phyloP scores from a whole-genome alignment of 1,140 invertebrate species.

The Philopotamus ludificatus region DNA sequence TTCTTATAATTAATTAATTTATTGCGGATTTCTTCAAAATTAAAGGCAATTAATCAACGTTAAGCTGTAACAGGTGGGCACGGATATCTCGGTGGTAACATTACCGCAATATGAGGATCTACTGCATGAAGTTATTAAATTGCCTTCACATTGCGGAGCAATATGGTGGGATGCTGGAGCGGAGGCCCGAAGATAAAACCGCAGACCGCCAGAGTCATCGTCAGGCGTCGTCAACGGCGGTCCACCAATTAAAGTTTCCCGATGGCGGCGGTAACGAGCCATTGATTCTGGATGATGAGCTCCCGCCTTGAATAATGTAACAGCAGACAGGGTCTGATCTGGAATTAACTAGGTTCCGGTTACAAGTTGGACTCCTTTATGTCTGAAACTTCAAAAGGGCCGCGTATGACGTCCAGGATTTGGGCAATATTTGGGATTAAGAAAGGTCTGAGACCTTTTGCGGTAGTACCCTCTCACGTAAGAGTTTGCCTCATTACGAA shows the following conservation, averaged over 20 bases:
- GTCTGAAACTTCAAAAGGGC: constrained; percentile 2
- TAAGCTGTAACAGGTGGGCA: no score
- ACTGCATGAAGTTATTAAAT: not conserved
- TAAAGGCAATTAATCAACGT: no score
- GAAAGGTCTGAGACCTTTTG: not conserved
- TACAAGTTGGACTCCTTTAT: constrained; percentile 1
- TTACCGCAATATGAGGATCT: not conserved
- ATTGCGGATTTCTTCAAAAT: no score
- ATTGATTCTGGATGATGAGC: constrained; percentile 7
- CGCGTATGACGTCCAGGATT: not conserved
- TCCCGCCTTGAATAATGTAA: constrained; percentile 4
- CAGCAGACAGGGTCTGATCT: not conserved
- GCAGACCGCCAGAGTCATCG: not conserved
- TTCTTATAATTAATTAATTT: no score
- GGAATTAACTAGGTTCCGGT: constrained; percentile 1
- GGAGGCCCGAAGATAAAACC: not conserved
- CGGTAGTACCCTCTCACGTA: not conserved
- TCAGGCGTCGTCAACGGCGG: not conserved
- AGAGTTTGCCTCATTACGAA: constrained; percentile 4
- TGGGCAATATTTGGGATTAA: not conserved
- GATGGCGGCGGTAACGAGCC: constrained; percentile 5
- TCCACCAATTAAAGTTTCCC: not conserved
- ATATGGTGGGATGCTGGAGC: not conserved
- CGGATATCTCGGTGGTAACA: no score
- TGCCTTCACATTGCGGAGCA: not conserved